These are phyloP conservation scores for Ellobius talpinus DNA, from an alignment of 2,113 vertebrate genomes.

Conservation along the genomic window DNA sequence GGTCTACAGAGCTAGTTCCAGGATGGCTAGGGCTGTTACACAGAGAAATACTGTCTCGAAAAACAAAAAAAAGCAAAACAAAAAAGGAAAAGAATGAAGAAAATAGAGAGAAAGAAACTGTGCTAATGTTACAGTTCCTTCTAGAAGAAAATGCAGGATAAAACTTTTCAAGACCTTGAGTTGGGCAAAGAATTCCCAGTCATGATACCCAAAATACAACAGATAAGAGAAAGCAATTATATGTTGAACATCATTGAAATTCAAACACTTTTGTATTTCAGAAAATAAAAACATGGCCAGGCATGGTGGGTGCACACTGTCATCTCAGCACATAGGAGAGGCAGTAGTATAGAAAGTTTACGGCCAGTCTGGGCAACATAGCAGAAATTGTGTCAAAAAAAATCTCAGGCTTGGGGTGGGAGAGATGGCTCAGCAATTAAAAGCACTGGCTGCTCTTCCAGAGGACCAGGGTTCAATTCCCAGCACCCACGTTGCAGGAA, in stretches of 20 bases:
- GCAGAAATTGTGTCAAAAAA: background rate
- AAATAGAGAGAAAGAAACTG: background rate
- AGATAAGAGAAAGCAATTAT: conserved; percentile 14
- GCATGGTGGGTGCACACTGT: background rate
- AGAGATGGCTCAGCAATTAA: background rate
- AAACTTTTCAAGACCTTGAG: background rate
- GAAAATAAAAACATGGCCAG: conserved; percentile 10
- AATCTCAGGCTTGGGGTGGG: background rate
- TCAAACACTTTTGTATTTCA: background rate
- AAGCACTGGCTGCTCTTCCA: background rate
- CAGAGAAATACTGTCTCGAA: too few relatives aligned
- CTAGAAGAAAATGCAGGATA: conserved; percentile 16
- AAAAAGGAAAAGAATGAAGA: too few relatives aligned
- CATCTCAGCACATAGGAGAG: background rate
- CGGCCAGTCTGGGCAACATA: background rate
- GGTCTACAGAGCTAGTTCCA: too few relatives aligned
- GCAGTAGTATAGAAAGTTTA: background rate
- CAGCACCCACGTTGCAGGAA: background rate
- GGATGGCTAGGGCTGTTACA: too few relatives aligned
- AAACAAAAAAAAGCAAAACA: too few relatives aligned
- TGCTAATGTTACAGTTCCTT: conserved; percentile 14
- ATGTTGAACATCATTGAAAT: background rate
- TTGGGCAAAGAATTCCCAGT: background rate
- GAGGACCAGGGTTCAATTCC: background rate
- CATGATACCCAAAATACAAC: conserved; percentile 17